phyloP scores from a whole-genome alignment of 2,888 invertebrate genomes.

The Cryptus viduatorius region DNA sequence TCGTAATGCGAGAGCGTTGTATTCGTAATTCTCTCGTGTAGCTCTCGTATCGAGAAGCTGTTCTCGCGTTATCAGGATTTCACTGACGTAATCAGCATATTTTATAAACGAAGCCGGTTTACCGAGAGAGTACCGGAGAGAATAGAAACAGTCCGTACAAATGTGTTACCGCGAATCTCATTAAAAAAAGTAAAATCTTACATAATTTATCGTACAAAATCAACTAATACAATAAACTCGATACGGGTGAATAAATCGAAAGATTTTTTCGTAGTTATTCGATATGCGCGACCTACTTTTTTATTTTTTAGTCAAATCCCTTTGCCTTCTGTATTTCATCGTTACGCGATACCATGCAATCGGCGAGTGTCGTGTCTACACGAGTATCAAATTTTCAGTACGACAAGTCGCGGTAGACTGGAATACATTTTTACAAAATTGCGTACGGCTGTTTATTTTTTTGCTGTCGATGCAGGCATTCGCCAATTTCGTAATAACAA shows the following conservation, averaged over 20 bases:
- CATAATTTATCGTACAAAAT: not conserved
- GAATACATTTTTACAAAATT: conserved; percentile 13
- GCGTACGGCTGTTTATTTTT: conserved; percentile 21
- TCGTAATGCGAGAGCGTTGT: conserved; percentile 35
- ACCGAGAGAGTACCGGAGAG: not conserved
- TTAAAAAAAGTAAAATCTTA: not conserved
- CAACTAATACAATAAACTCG: not conserved
- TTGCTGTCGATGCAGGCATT: not conserved
- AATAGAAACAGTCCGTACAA: not conserved
- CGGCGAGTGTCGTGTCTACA: not conserved
- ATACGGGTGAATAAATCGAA: conserved; percentile 23
- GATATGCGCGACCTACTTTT: conserved; percentile 59
- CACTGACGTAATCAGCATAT: conserved; percentile 51
- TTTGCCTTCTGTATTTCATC: conserved; percentile 16
- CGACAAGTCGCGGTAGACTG: conserved; percentile 1
- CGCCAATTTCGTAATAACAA: conserved; percentile 30
- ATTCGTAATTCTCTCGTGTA: conserved; percentile 51
- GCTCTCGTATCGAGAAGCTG: not conserved
- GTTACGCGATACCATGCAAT: conserved; percentile 35
- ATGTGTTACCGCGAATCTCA: not conserved
- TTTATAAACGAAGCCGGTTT: conserved; percentile 1
- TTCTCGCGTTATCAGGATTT: conserved; percentile 44
- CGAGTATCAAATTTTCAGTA: conserved; percentile 48
- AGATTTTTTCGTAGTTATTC: conserved; percentile 41
- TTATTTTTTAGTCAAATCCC: conserved; percentile 46